Evolutionary conservation across 2,113 vertebrate genomes (phyloP).

Genomic region (Glaucidium brasilianum): DNA sequence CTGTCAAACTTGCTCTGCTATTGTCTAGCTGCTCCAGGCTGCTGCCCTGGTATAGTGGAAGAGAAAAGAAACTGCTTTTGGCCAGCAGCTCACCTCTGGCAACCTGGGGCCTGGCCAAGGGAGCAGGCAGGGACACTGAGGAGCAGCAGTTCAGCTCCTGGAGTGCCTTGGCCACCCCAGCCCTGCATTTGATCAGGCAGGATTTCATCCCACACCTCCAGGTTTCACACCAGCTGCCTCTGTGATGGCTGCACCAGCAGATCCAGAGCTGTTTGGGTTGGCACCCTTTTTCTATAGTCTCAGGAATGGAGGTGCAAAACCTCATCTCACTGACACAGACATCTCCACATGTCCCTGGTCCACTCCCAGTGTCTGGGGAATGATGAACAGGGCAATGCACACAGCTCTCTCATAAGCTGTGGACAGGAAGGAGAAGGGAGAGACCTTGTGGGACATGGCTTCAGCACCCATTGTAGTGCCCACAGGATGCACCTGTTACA

Average conservation of each 20-base stretch:
- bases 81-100: background rate
- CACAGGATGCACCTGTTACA: background rate
- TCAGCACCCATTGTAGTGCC: rapidly evolving
- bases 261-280: background rate
- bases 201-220: background rate
- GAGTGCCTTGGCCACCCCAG: background rate
- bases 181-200: background rate
- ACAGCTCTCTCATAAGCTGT: background rate
- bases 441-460: background rate
- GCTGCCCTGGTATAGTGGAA: background rate
- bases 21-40: background rate
- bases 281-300: background rate
- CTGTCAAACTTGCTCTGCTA: background rate
- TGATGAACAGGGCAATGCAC: rapidly evolving
- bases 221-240: background rate
- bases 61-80: background rate
- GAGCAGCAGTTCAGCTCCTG: background rate
- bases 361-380: background rate
- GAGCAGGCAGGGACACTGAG: background rate
- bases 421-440: background rate
- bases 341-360: rapidly evolving
- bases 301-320: background rate
- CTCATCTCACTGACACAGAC: rapidly evolving
- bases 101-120: rapidly evolving
- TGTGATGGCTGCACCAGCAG: background rate